These are phyloP conservation scores for Drosophila azteca DNA, from an alignment of 1,140 invertebrate species.

Conservation along the genomic window DNA sequence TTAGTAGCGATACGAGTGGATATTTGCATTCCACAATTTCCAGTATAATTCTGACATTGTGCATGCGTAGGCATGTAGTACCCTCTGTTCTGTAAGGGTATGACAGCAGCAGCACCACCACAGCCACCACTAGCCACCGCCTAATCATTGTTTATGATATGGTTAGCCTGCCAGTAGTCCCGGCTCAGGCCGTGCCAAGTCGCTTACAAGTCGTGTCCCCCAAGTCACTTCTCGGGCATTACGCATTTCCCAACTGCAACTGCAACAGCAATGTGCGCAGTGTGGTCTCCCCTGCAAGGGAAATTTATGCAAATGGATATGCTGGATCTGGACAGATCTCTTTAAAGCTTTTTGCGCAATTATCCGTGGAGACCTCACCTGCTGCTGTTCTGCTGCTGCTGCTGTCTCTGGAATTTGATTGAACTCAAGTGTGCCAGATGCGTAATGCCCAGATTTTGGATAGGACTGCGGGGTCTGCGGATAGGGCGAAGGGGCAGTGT, in stretches of 20 bases:
- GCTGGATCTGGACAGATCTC: slow-evolving; percentile 24
- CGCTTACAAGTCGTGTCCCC: not conserved
- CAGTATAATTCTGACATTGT: no score
- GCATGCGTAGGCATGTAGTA: no score
- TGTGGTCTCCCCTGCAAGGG: slow-evolving; percentile 48
- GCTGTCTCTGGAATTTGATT: slow-evolving; percentile 61
- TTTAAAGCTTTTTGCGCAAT: slow-evolving; percentile 63
- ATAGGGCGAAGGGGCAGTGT: no score
- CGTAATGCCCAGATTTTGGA: slow-evolving; percentile 31
- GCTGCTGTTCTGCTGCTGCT: slow-evolving; percentile 45
- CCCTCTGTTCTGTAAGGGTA: no score
- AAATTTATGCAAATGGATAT: slow-evolving; percentile 74
- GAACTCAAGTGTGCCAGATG: slow-evolving; percentile 79
- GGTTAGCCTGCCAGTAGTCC: slow-evolving; percentile 28
- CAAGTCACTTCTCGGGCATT: not conserved
- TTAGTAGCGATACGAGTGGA: no score
- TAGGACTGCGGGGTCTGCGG: slow-evolving; percentile 10
- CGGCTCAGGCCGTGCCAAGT: slow-evolving; percentile 4
- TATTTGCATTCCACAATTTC: no score
- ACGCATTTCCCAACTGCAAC: slow-evolving; percentile 16
- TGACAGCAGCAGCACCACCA: slow-evolving; percentile 15
- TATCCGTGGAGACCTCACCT: slow-evolving; percentile 64
- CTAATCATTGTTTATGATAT: slow-evolving; percentile 60
- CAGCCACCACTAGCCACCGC: slow-evolving; percentile 33
- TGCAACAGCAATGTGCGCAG: not conserved